Base-by-base conservation (phyloP, 2,113 vertebrate genomes). In the Garra rufa region DNA sequence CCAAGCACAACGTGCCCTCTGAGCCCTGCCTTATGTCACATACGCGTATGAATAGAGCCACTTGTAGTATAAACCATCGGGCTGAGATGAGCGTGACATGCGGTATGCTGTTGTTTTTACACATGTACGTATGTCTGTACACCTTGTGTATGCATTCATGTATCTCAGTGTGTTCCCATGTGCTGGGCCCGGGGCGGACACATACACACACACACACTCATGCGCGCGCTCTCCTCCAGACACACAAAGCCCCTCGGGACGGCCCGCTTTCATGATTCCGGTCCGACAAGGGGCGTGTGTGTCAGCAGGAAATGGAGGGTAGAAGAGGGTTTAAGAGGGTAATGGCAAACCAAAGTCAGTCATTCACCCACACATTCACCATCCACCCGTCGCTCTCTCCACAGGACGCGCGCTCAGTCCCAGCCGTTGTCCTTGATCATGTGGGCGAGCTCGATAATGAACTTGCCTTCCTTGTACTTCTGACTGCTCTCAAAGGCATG, bases 341-440 rank as follows among this genome's bases (percentile, higher is more conserved):
- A 93, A 94, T 91, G 91, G 90, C 92, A 93, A 93, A 93, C 91
- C 92, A 92, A 92, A 93, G 90, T 93, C 91, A 92, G 90, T 92
- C 92, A 92, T 92, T 92, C 92, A 93, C 89, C 91, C 92, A 91
- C 82, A 75, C 63, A 76, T 76, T 67, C 85, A 84, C 85, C 63
- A 69, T 55, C 63, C 61, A 57, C 46, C 77, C 77, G 26, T 48
- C 43, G 52, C 26, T 43, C 81, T 86, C 34, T 52, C 82, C 81
- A n/a, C n/a, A 76, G 44, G 81, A 81, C 98, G 96, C 98, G 93
- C 97, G 97, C 97, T 99, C 96, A 99, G 93, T 99, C 98, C 98
- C 98, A 99, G 95, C 98, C 98, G 80, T 99, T 99, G 95, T 99
- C 98, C 94, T 99, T 99, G 95, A 99, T 99, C 98, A 99, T 99